Conservation (phyloP, 2,797 vertebrate species). For the Cirrhinus molitorella region DNA sequence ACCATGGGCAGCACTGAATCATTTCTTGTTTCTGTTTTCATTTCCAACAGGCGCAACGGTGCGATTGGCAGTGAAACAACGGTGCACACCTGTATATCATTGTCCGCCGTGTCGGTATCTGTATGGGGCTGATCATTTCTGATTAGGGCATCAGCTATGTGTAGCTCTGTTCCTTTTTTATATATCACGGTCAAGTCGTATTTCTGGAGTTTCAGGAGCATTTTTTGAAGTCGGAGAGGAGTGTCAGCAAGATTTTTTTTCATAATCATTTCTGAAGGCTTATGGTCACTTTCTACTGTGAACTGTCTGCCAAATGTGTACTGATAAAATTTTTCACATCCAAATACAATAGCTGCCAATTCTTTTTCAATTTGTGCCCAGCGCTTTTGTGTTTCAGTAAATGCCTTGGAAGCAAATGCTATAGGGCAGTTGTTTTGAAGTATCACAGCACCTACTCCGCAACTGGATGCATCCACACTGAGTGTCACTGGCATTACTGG, state of each 20-base stretch:
- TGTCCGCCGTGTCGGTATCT: too few relatives aligned
- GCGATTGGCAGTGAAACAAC: too few relatives aligned
- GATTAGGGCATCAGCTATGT: too few relatives aligned
- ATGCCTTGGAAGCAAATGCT: background rate
- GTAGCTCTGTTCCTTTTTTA: too few relatives aligned
- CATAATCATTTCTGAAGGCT: background rate
- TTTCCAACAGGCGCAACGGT: too few relatives aligned
- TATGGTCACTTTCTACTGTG: background rate
- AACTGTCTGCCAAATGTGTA: background rate
- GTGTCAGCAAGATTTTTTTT: background rate
- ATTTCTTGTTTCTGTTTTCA: background rate
- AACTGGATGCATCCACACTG: background rate
- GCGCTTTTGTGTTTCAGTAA: background rate
- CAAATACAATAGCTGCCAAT: background rate
- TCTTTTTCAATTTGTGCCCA: background rate
- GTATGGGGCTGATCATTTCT: too few relatives aligned
- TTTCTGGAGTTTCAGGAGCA: background rate
- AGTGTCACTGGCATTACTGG: too few relatives aligned
- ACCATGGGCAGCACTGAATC: too few relatives aligned
- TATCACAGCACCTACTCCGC: background rate
- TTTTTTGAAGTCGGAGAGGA: background rate
- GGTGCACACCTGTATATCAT: too few relatives aligned
- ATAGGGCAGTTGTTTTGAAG: background rate
- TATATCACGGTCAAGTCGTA: too few relatives aligned
- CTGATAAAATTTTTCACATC: background rate